Conservation (phyloP, 2,797 vertebrate species). For the Gymnocypris eckloni region DNA sequence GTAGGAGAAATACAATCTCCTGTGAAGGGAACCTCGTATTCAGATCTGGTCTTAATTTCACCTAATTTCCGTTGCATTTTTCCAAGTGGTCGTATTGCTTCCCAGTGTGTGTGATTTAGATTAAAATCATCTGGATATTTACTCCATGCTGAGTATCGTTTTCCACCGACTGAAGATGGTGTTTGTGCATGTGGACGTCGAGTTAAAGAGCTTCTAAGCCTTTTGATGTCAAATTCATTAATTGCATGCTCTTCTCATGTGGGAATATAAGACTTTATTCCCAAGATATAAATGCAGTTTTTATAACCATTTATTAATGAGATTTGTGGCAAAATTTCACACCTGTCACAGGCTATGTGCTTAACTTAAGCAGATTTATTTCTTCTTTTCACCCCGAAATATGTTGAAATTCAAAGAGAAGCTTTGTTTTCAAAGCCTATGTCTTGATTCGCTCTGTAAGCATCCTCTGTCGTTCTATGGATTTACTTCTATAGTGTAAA, state of each 20-base stretch:
- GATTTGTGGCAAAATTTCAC: neutral
- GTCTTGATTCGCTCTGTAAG: neutral
- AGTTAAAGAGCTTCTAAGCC: neutral
- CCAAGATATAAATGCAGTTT: neutral
- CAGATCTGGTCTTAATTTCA: constrained; percentile 39
- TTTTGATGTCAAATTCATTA: constrained; percentile 10
- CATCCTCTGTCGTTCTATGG: neutral
- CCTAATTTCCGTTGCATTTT: neutral
- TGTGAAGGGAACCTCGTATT: constrained; percentile 31
- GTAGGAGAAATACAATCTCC: constrained; percentile 48
- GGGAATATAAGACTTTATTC: neutral
- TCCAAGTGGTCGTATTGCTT: constrained; percentile 24
- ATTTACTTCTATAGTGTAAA: constrained; percentile 43
- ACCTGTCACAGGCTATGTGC: constrained; percentile 1
- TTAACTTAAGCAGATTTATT: constrained; percentile 15
- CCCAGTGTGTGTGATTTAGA: neutral
- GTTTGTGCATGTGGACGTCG: neutral
- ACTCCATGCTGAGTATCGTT: neutral
- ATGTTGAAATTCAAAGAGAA: neutral
- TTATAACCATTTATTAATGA: constrained; percentile 1
- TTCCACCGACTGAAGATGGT: neutral
- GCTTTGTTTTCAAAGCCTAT: neutral
- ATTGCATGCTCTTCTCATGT: neutral
- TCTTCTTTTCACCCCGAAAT: neutral
- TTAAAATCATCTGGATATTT: neutral